Evolutionary conservation across 2,888 invertebrate genomes (phyloP).

Genomic region (Synergus japonicus): DNA sequence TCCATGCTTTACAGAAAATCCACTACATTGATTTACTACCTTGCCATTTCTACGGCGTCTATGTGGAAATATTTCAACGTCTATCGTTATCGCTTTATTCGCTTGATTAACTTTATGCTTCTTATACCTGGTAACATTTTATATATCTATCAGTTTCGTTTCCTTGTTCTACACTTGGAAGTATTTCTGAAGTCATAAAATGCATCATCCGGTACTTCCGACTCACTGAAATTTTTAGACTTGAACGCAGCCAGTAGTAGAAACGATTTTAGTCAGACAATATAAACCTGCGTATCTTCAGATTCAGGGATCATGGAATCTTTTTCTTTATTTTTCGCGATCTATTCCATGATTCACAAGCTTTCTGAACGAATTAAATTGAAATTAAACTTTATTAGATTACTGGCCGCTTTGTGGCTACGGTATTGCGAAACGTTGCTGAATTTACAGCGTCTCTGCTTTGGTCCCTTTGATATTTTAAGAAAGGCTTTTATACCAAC

Average conservation of each 20-base stretch:
- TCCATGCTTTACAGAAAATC: constrained; percentile 42
- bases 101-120: constrained; percentile 60
- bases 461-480: no score
- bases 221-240: constrained; percentile 30
- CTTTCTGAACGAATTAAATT: background rate
- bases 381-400: no score
- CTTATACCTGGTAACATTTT: constrained; percentile 20
- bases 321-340: background rate
- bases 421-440: no score
- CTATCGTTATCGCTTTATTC: constrained; percentile 60
- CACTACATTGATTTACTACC: constrained; percentile 44
- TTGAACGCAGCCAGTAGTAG: constrained; percentile 33
- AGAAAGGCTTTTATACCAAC: no score
- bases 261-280: constrained; percentile 14
- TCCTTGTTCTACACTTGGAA: constrained; percentile 38
- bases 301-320: background rate
- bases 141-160: constrained; percentile 15
- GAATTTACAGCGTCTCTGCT: no score
- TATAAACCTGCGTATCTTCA: background rate
- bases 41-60: constrained; percentile 32
- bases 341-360: background rate
- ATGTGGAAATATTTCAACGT: constrained; percentile 50
- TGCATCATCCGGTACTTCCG: constrained; percentile 31
- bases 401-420: no score
- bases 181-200: constrained; percentile 37